Evolutionary conservation across 2,113 vertebrate species (phyloP).

Genomic region (Syrrhaptes paradoxus): DNA sequence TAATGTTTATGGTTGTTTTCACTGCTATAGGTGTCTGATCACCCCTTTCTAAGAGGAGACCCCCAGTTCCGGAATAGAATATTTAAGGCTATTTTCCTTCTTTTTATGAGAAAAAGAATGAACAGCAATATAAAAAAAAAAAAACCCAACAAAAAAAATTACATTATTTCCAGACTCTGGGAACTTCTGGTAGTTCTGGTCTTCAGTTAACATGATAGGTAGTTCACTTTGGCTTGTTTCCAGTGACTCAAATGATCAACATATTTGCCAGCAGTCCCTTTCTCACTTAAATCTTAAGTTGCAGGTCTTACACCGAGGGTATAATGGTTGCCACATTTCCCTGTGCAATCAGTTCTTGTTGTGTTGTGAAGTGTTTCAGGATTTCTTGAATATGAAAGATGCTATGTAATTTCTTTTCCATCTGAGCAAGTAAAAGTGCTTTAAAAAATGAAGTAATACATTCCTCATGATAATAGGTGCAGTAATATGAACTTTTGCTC

Average conservation of each 20-base stretch:
- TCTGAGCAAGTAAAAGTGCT: slow-evolving; percentile 37
- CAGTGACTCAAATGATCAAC: not conserved
- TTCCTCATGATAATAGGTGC: not conserved
- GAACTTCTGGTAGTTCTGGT: not conserved
- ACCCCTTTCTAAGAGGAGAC: not conserved
- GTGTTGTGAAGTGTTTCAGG: slow-evolving; percentile 6
- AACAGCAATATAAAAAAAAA: not conserved
- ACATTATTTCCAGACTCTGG: not conserved
- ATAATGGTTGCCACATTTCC: slow-evolving; percentile 52
- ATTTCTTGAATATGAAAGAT: slow-evolving; percentile 6
- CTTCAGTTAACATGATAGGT: not conserved
- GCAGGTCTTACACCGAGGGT: not conserved
- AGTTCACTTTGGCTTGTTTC: slow-evolving; percentile 28
- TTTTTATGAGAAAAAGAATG: not conserved
- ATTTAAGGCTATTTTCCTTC: not conserved
- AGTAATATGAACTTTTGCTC: slow-evolving; percentile 4
- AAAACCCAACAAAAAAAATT: not conserved
- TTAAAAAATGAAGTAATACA: slow-evolving; percentile 45
- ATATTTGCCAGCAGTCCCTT: not conserved
- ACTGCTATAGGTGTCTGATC: not conserved
- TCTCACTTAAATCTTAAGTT: slow-evolving; percentile 25
- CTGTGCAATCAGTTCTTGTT: not conserved
- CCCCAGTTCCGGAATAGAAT: not conserved
- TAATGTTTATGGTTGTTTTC: not conserved
- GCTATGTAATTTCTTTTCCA: slow-evolving; percentile 7